Evolutionary conservation across 2,113 vertebrate genomes (phyloP).

Genomic region (Chiloscyllium plagiosum): DNA sequence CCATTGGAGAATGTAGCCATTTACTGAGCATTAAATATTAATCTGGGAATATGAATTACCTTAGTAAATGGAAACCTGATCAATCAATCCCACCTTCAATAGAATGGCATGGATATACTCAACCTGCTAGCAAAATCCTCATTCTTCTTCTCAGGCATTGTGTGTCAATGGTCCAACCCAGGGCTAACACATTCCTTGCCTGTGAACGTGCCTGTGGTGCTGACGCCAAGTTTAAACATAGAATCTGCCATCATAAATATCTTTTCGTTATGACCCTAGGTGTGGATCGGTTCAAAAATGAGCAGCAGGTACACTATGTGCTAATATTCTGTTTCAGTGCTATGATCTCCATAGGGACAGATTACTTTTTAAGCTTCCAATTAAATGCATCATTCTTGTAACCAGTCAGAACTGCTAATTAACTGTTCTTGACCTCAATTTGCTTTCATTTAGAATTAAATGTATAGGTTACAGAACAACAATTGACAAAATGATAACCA

Average conservation of each 20-base stretch:
- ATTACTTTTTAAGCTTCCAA: background rate
- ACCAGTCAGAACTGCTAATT: background rate
- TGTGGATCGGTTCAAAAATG: background rate
- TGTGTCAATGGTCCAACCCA: background rate
- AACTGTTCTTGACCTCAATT: background rate
- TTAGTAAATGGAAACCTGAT: background rate
- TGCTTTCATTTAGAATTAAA: background rate
- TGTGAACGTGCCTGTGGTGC: background rate
- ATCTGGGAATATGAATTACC: background rate
- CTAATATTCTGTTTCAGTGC: background rate
- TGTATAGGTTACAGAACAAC: background rate
- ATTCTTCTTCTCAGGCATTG: background rate
- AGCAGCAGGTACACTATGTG: background rate
- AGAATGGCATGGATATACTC: background rate
- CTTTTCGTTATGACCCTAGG: background rate
- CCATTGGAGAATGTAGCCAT: background rate
- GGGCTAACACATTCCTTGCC: background rate
- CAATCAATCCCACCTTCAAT: background rate
- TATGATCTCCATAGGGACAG: background rate
- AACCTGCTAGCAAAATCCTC: background rate
- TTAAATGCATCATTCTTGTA: background rate
- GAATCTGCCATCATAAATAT: background rate
- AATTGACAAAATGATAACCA: background rate
- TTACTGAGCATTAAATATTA: background rate
- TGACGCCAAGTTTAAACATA: background rate